These are phyloP conservation scores for Cathartes aura DNA, from an alignment of 2,113 vertebrate genomes.

Conservation along the genomic window DNA sequence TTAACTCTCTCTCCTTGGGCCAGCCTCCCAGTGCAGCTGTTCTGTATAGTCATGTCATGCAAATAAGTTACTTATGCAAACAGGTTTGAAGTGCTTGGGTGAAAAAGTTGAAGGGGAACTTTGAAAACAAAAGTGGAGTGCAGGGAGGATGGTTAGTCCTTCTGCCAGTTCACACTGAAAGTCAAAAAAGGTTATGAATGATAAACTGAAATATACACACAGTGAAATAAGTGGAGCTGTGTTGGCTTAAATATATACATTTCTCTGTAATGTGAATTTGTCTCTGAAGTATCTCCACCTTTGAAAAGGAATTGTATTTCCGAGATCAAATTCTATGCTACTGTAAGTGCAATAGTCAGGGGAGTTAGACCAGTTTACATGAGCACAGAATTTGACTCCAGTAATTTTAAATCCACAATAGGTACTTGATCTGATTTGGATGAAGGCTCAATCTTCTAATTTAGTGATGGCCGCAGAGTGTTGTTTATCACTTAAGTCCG, in stretches of 20 bases:
- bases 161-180: background rate
- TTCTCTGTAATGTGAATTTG: background rate
- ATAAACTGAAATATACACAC: background rate
- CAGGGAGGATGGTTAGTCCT: background rate
- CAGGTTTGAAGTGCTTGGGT: background rate
- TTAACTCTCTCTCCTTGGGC: background rate
- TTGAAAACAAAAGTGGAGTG: background rate
- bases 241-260: background rate
- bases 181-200: background rate
- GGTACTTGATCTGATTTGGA: background rate
- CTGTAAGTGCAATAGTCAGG: background rate
- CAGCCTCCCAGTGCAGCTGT: background rate
- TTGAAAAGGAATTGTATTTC: background rate
- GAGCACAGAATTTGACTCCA: background rate
- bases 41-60: background rate
- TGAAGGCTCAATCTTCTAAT: background rate
- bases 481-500: background rate
- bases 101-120: background rate
- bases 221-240: background rate
- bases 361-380: background rate
- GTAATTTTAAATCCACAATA: background rate
- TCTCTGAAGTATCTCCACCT: background rate
- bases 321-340: background rate
- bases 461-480: background rate
- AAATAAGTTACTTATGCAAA: background rate